Conservation (phyloP, 2,888 invertebrate genomes). For the Adelognathus sp. region DNA sequence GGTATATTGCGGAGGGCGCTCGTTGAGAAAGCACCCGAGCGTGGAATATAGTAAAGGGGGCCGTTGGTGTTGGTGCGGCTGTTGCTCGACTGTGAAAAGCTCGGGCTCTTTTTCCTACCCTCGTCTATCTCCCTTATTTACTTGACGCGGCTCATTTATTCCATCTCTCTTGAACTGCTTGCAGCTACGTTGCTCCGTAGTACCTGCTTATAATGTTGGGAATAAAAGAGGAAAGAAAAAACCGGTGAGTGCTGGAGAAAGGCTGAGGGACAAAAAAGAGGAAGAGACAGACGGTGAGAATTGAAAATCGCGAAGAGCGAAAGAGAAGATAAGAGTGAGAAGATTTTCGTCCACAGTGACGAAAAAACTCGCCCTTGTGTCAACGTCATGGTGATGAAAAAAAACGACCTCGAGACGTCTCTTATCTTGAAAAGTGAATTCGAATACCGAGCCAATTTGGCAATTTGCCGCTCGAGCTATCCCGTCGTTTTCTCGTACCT, state of each 20-base stretch:
- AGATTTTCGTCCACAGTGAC: not conserved
- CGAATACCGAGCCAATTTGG: not conserved
- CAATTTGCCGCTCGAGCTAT: not conserved
- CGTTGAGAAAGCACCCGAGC: constrained; percentile 44
- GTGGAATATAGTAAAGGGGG: constrained; percentile 48
- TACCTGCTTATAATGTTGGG: not conserved
- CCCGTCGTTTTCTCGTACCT: constrained; percentile 17
- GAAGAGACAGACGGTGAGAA: not conserved
- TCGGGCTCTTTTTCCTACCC: constrained; percentile 18
- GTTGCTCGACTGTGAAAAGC: constrained; percentile 41
- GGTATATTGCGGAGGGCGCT: constrained; percentile 30
- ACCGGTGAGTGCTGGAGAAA: too few relatives aligned
- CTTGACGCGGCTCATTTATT: not conserved
- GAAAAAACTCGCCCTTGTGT: not conserved
- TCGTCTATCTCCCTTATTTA: constrained; percentile 6
- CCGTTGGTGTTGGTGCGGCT: constrained; percentile 25
- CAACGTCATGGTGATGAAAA: not conserved
- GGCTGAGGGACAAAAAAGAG: not conserved
- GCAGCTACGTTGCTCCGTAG: not conserved
- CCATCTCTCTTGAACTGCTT: not conserved
- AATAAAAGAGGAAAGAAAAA: not conserved
- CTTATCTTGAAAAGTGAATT: not conserved
- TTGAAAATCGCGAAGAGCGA: not conserved
- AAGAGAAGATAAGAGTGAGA: not conserved
- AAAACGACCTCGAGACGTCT: not conserved